Conservation (phyloP, 2,113 vertebrate genomes). For the Gambusia holbrooki region DNA sequence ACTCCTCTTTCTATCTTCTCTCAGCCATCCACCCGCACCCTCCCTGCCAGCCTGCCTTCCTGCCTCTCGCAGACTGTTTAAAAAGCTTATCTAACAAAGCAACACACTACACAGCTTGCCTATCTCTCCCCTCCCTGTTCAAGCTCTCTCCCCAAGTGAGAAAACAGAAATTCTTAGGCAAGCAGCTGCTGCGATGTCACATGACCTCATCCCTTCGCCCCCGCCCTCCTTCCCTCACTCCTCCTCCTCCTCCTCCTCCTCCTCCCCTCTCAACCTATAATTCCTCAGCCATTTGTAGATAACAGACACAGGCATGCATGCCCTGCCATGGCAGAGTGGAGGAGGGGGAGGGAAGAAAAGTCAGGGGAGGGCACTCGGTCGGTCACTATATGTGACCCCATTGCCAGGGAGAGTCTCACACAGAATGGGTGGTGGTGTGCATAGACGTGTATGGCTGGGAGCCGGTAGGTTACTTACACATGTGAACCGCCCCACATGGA, state of each 20-base stretch:
- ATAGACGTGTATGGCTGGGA: conserved; percentile 22
- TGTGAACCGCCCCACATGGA: conserved; percentile 35
- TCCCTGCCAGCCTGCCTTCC: conserved; percentile 54
- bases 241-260: conserved; percentile 58
- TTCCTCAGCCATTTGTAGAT: conserved; percentile 77
- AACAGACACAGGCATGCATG: conserved; percentile 73
- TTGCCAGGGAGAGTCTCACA: conserved; percentile 37
- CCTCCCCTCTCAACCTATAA: conserved; percentile 76
- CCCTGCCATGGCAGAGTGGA: conserved; percentile 63
- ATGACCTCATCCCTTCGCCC: conserved; percentile 51
- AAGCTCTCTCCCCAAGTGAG: conserved; percentile 65
- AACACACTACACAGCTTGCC: conserved; percentile 75
- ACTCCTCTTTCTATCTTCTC: conserved; percentile 52
- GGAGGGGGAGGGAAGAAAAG: conserved; percentile 44
- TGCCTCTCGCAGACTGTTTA: conserved; percentile 65
- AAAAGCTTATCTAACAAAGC: conserved; percentile 84
- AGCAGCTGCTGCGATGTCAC: conserved; percentile 82
- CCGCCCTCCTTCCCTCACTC: conserved; percentile 49
- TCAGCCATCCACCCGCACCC: conserved; percentile 49
- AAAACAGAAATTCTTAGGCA: conserved; percentile 81
- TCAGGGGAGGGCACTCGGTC: conserved; percentile 42
- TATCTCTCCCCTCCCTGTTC: conserved; percentile 68
- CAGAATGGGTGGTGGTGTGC: conserved; percentile 16
- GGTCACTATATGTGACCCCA: conserved; percentile 77
- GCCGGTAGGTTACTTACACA: conserved; percentile 35